A percentile compares a stretch with the other conserved stretches of the same genome.
Evolutionary conservation across 1,140 invertebrate species (phyloP).

Genomic region (Panagrolaimus sp.): DNA sequence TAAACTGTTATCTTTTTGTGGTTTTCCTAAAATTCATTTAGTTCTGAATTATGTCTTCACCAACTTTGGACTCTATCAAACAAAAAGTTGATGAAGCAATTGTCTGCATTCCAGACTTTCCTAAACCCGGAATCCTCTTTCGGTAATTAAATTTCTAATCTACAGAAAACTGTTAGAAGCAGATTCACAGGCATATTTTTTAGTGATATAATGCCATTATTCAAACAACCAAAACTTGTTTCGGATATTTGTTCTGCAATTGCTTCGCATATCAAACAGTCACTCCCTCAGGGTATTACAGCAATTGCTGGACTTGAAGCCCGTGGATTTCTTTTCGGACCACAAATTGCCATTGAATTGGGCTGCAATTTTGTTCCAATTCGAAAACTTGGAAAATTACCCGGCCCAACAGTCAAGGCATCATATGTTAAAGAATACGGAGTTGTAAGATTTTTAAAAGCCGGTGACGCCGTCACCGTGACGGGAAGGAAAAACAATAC

Average conservation of each 20-base stretch:
- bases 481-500: no score
- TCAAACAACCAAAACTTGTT: slow-evolving; percentile 71
- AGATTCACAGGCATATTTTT: no score
- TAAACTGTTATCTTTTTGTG: no score
- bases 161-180: no score
- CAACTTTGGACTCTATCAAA: background rate
- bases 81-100: background rate
- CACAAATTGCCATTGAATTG: slow-evolving; percentile 74
- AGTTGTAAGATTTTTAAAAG: slow-evolving; percentile 64
- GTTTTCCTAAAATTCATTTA: no score
- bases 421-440: slow-evolving; percentile 84
- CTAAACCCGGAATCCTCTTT: slow-evolving; percentile 62
- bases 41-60: no score
- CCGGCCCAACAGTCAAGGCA: slow-evolving; percentile 71
- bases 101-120: slow-evolving; percentile 69
- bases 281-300: slow-evolving; percentile 67
- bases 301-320: slow-evolving; percentile 81
- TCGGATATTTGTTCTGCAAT: slow-evolving; percentile 71
- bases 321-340: slow-evolving; percentile 81
- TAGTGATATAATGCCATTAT: slow-evolving; percentile 83
- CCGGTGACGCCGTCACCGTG: background rate
- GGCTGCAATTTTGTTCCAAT: slow-evolving; percentile 81
- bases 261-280: slow-evolving; percentile 65
- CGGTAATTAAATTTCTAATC: no score
- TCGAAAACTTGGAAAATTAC: slow-evolving; percentile 88